Conservation (phyloP, 2,113 vertebrate genomes). For the Urocolius indicus region DNA sequence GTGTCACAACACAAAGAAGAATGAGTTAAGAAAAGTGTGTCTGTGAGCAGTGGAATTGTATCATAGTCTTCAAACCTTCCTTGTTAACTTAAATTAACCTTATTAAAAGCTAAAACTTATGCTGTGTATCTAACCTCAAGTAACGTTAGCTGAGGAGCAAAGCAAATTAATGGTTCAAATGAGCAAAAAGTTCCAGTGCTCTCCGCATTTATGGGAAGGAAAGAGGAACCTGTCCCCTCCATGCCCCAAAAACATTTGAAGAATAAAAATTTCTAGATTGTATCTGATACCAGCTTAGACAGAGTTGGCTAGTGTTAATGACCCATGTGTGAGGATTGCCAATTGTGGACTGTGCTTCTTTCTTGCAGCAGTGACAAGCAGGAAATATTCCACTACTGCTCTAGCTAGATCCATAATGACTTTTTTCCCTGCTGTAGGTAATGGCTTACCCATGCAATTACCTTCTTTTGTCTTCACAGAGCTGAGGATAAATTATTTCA, state of each 20-base stretch:
- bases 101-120: constrained; percentile 9
- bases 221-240: not conserved
- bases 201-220: constrained; percentile 19
- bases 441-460: constrained; percentile 77
- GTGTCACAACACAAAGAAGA: not conserved
- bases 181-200: not conserved
- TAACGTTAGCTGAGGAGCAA: constrained; percentile 22
- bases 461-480: constrained; percentile 78
- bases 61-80: not conserved
- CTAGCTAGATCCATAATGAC: constrained; percentile 23
- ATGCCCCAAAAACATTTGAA: not conserved
- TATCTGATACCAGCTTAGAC: not conserved
- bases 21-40: not conserved
- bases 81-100: not conserved
- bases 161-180: constrained; percentile 58
- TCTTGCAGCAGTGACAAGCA: constrained; percentile 19
- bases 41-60: not conserved
- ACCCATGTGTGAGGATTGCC: not conserved
- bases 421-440: constrained; percentile 65
- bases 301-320: not conserved
- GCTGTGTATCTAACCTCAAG: not conserved
- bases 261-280: not conserved
- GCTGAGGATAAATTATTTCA: constrained; percentile 77
- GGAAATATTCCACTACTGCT: constrained; percentile 37
- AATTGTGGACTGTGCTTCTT: not conserved